Percentiles rank a stretch among this genome's conserved stretches.
Evolutionary conservation across 2,113 vertebrate genomes (phyloP).

Genomic region (Pomatostomus ruficeps): DNA sequence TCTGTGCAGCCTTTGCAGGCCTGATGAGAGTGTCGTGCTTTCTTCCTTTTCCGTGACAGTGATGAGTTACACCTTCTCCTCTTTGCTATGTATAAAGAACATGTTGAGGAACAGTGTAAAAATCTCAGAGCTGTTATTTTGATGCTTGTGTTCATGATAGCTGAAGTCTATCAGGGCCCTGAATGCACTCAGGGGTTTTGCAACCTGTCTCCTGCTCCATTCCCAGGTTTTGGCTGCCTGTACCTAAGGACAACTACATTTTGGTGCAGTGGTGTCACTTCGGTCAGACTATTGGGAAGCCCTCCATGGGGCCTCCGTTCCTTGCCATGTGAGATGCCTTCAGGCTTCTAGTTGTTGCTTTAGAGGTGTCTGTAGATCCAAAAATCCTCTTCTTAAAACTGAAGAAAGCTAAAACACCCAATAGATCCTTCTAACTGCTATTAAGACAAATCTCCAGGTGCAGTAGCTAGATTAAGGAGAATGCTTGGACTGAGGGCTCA

Average conservation of each 20-base stretch:
- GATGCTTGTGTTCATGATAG: not conserved
- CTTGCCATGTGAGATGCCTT: not conserved
- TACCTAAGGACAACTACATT: not conserved
- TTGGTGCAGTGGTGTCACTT: not conserved
- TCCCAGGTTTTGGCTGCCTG: not conserved
- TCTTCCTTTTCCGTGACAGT: not conserved
- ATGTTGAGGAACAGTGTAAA: accelerated
- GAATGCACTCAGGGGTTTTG: not conserved
- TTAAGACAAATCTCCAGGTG: not conserved
- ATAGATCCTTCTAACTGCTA: not conserved
- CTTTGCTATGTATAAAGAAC: not conserved
- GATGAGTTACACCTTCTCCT: not conserved
- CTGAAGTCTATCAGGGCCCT: not conserved
- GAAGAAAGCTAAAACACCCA: not conserved
- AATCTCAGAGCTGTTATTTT: not conserved
- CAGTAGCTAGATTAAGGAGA: not conserved
- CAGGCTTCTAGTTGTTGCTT: not conserved
- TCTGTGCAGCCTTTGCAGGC: not conserved
- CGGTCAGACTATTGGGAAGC: not conserved
- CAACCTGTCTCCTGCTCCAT: not conserved
- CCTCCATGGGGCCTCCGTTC: not conserved
- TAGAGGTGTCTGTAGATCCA: not conserved
- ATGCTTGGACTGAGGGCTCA: accelerated
- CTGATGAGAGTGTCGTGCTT: not conserved
- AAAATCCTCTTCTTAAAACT: not conserved